Base-by-base conservation (phyloP, 1,140 invertebrate genomes). In the Tyrophagus putrescentiae region DNA sequence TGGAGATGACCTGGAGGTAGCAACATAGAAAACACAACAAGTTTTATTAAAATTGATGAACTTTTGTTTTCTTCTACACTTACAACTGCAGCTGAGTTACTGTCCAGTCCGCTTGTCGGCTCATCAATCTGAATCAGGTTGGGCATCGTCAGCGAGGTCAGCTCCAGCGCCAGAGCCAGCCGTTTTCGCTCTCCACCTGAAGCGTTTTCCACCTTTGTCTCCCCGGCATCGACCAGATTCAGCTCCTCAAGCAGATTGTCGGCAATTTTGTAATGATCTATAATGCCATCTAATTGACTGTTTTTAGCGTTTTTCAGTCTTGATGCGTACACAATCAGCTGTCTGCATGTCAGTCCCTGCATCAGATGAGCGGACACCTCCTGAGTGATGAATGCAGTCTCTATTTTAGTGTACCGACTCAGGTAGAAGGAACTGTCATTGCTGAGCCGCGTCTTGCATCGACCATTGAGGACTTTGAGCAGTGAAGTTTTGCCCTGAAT, bases 81-180 rank as follows among this genome's bases (percentile, higher is more conserved):
- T 48, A 48, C 44, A 3, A 41, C 32, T 42, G 27, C 7, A n/a
- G 56, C 56, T 23, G 36, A 34, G 28, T 29, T 58, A 4, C 18
- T 25, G 34, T 61, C 60, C 60, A 61, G 27, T 5, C 60, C 60
- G 39, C 25, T 93, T n/a, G 90, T 95, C 1, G 91, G 89, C 70
- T 96, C 91, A 69, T 96, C 91, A 70, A 94, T 93, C 73, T 93
- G 94, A 85, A 96, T 90, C 27, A 95, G 82, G 45, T 89, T 88
- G 16, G 92, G 92, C 75, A 94, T 95, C 29, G n/a, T 18, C 4
- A 21, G 18, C 72, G 91, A 94, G 56, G 95, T 80, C 53, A 96
- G 73, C 73, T 95, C 91, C 57, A 94, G 73, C 18, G 90, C 89
- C 65, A 95, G 90, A 1, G 90, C 89, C 42, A 95, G 73, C 48